Percentiles rank a stretch among this genome's conserved stretches.
Evolutionary conservation across 2,888 invertebrate species (phyloP).

Genomic region (Phengaris alcon): DNA sequence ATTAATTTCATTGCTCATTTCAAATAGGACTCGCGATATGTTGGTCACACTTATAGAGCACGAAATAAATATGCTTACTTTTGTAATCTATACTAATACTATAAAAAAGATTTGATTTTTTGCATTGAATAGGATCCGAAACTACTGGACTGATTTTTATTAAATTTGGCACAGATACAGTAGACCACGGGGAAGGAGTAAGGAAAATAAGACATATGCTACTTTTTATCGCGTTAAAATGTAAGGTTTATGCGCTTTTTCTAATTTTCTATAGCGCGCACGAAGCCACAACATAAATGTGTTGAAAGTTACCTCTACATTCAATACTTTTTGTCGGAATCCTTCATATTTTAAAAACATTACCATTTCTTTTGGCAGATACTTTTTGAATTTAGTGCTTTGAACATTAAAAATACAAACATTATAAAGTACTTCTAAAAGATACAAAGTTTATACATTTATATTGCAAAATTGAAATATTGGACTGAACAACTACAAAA

Average conservation of each 20-base stretch:
- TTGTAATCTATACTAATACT: no score
- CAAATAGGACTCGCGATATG: neutral
- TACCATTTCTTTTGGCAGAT: neutral
- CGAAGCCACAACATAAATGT: neutral
- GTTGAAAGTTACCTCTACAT: neutral
- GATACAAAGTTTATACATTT: conserved; percentile 18
- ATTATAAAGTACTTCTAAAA: neutral
- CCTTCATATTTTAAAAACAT: neutral
- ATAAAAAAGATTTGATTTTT: no score
- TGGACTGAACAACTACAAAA: conserved; percentile 19
- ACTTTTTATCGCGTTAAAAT: no score
- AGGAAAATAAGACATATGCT: no score
- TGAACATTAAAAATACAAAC: neutral
- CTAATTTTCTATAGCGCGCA: no score
- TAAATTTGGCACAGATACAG: no score
- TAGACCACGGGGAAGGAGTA: no score
- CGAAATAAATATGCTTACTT: neutral
- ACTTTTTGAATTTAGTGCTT: neutral
- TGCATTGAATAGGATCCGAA: no score
- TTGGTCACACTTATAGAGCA: neutral
- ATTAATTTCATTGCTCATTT: no score
- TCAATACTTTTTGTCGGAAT: neutral
- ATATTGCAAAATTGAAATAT: conserved; percentile 24
- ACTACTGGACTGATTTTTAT: no score
- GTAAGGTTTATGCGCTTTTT: no score